A percentile compares a stretch with the other conserved stretches of the same genome.
These are phyloP conservation scores for Callipepla californica DNA, from an alignment of 2,113 vertebrate species.

Conservation along the genomic window DNA sequence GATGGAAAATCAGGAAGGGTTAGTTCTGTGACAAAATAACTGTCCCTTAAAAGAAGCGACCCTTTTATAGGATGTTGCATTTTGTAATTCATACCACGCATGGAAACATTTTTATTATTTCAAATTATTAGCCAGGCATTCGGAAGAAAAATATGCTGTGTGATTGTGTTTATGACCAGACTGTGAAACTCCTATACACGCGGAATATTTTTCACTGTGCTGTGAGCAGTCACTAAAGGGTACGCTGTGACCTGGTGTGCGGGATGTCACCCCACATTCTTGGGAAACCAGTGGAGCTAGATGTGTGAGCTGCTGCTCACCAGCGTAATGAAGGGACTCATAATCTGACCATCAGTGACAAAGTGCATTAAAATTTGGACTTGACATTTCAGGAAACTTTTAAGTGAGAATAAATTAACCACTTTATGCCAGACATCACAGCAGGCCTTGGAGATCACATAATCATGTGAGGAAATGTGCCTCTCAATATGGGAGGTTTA, in stretches of 20 bases:
- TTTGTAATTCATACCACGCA: background rate
- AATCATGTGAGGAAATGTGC: background rate
- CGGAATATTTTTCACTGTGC: background rate
- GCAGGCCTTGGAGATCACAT: background rate
- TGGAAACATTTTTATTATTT: background rate
- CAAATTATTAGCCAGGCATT: background rate
- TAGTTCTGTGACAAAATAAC: background rate
- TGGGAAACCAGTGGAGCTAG: background rate
- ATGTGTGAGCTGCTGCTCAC: background rate
- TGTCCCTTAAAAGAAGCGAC: background rate
- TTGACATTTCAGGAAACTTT: slow-evolving; percentile 5
- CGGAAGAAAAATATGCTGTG: background rate
- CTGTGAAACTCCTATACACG: background rate
- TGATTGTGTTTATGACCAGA: background rate
- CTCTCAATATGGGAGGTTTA: background rate
- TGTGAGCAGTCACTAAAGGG: background rate
- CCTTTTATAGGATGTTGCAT: background rate
- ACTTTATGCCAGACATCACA: background rate
- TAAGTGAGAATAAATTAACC: slow-evolving; percentile 2
- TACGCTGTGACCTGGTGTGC: background rate
- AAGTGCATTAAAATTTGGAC: background rate
- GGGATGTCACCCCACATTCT: background rate
- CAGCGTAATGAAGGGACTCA: background rate
- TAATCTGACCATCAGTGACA: background rate
- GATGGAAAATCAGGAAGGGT: background rate